phyloP scores from a whole-genome alignment of 2,113 vertebrate genomes.

The Cervus canadensis region DNA sequence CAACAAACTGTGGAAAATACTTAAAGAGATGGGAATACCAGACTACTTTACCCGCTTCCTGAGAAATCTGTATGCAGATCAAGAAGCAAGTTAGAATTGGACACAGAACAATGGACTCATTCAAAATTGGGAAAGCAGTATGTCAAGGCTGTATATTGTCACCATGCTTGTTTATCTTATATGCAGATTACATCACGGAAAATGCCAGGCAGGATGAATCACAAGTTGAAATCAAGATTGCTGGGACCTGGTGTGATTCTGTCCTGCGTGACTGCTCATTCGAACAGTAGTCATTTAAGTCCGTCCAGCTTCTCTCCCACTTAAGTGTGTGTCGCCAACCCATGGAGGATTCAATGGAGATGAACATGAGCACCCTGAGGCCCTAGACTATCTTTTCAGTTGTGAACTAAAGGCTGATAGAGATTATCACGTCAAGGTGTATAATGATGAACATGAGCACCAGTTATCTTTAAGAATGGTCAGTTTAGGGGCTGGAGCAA shows the following conservation, averaged over 20 bases:
- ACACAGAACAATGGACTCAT: not conserved
- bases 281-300: rapidly evolving
- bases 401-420: not conserved
- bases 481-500: not conserved
- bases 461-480: not conserved
- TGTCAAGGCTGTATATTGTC: not conserved
- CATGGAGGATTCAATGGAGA: constrained; percentile 84
- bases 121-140: not conserved
- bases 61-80: too few species aligned
- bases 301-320: not conserved
- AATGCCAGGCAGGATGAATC: not conserved
- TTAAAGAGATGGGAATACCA: too few species aligned
- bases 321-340: not conserved
- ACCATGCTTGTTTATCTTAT: not conserved
- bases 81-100: too few species aligned
- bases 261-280: rapidly evolving
- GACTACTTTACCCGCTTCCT: too few species aligned
- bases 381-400: not conserved
- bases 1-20: too few species aligned
- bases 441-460: not conserved
- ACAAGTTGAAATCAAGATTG: not conserved
- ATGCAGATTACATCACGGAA: not conserved
- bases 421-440: not conserved
- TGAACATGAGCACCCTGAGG: constrained; percentile 78
- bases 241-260: constrained; percentile 62